Conservation (phyloP, 2,113 vertebrate genomes). For the Alligator mississippiensis region DNA sequence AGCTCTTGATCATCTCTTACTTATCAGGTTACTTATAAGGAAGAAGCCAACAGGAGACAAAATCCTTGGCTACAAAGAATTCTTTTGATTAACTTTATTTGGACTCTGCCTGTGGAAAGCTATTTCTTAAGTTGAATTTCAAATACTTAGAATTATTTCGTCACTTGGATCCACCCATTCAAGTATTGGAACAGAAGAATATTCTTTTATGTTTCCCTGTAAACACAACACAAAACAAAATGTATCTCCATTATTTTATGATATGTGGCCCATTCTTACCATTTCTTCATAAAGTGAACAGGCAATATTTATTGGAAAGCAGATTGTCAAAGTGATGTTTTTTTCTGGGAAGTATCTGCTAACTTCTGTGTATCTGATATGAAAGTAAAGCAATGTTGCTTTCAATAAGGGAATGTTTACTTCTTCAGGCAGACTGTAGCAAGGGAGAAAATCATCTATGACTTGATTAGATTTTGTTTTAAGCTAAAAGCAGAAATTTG, state of each 20-base stretch:
- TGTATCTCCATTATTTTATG: neutral
- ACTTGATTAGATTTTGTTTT: constrained; percentile 30
- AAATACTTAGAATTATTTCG: neutral
- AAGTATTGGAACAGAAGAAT: no score
- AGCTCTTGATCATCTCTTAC: neutral
- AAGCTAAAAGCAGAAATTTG: constrained; percentile 10
- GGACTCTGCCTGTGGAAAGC: neutral
- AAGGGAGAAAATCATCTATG: neutral
- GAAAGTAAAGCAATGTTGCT: neutral
- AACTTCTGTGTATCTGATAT: neutral
- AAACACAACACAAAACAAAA: neutral
- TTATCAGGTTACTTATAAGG: neutral
- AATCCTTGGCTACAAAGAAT: neutral
- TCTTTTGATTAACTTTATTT: neutral
- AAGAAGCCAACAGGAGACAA: neutral
- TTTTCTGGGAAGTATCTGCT: neutral
- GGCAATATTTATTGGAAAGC: neutral
- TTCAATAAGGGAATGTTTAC: constrained; percentile 17
- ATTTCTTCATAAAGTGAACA: neutral
- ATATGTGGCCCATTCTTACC: neutral
- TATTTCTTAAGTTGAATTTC: neutral
- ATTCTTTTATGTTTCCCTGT: neutral
- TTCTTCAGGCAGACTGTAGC: neutral
- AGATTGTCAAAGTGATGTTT: neutral
- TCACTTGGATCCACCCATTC: fast-evolving